These are phyloP conservation scores for Nebria brevicollis DNA, from an alignment of 2,888 invertebrate species.

Conservation along the genomic window DNA sequence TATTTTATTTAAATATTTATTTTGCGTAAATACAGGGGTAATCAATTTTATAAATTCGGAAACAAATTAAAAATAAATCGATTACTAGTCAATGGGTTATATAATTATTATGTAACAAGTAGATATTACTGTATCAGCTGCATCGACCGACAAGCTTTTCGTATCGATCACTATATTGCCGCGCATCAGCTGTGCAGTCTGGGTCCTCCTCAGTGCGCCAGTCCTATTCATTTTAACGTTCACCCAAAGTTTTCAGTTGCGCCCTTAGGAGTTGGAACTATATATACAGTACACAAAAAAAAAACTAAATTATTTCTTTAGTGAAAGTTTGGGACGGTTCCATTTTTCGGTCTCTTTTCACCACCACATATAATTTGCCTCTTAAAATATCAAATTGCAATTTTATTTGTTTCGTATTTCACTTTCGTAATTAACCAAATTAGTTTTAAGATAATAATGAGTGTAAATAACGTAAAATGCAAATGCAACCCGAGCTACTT, in stretches of 20 bases:
- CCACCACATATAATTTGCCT: neutral
- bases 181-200: constrained; percentile 35
- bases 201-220: constrained; percentile 31
- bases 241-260: constrained; percentile 28
- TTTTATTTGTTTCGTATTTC: neutral
- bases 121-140: constrained; percentile 32
- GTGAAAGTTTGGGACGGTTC: constrained; percentile 31
- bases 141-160: constrained; percentile 29
- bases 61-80: neutral
- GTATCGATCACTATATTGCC: constrained; percentile 27
- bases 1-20: neutral
- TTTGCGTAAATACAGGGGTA: neutral
- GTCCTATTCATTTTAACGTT: constrained; percentile 2
- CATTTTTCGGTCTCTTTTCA: constrained; percentile 16
- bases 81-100: neutral
- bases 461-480: neutral
- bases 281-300: neutral
- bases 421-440: neutral
- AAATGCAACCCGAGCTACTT: constrained; percentile 5
- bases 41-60: neutral
- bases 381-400: neutral
- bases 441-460: neutral
- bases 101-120: constrained; percentile 24
- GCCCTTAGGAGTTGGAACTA: neutral
- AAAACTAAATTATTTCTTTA: neutral